Evolutionary conservation across 1,140 invertebrate species (phyloP).

Genomic region (Melanaphis sacchari): DNA sequence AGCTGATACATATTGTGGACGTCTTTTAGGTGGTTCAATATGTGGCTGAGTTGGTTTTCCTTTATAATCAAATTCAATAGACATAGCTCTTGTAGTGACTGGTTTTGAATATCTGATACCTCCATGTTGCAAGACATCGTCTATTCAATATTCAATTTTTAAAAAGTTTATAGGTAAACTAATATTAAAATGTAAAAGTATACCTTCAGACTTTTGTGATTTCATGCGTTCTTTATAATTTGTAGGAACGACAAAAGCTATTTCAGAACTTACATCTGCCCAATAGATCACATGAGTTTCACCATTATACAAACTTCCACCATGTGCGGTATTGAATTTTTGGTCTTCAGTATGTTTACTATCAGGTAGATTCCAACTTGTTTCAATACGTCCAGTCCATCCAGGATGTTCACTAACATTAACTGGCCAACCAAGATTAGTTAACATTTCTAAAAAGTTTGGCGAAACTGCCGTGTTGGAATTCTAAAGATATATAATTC

Average conservation of each 20-base stretch:
- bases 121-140: neutral
- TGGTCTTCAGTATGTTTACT: constrained; percentile 15
- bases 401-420: constrained; percentile 81
- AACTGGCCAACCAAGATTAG: constrained; percentile 86
- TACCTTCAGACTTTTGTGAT: constrained; percentile 41
- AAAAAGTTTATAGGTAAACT: neutral
- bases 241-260: constrained; percentile 93
- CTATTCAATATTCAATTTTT: neutral
- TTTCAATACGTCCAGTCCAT: constrained; percentile 83
- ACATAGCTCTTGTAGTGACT: constrained; percentile 38
- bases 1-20: constrained; percentile 63
- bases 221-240: constrained; percentile 60
- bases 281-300: constrained; percentile 85
- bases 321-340: constrained; percentile 45
- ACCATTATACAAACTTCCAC: constrained; percentile 74
- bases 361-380: constrained; percentile 58
- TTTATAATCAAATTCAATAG: constrained; percentile 49
- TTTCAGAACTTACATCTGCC: constrained; percentile 93
- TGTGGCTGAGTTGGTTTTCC: constrained; percentile 44
- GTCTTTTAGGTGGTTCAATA: constrained; percentile 47
- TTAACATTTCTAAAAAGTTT: constrained; percentile 81
- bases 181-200: neutral
- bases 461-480: constrained; percentile 68
- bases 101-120: constrained; percentile 1
- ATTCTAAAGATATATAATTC: constrained; percentile 62